Conservation (phyloP, 2,888 invertebrate genomes). For the Drosophila buzzatii region DNA sequence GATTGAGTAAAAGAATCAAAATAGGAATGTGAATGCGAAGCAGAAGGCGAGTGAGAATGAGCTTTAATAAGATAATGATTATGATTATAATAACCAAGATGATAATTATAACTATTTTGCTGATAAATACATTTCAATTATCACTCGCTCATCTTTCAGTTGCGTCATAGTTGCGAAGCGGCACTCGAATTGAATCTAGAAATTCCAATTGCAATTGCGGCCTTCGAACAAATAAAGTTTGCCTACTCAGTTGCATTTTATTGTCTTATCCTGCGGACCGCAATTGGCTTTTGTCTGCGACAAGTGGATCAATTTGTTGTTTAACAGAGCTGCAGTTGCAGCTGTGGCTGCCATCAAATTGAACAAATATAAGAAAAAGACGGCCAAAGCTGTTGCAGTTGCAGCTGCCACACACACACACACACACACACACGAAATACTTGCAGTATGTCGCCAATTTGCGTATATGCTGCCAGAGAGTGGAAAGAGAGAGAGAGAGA, state of each 20-base stretch:
- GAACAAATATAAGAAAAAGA: slow-evolving; percentile 4
- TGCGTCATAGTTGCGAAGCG: not conserved
- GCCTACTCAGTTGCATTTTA: slow-evolving; percentile 34
- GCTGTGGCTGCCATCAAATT: slow-evolving; percentile 28
- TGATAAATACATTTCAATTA: no score
- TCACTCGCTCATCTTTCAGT: no score
- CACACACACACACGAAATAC: slow-evolving; percentile 6
- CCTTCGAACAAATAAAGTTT: slow-evolving; percentile 19
- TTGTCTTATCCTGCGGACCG: slow-evolving; percentile 9
- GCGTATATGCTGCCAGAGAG: slow-evolving; percentile 45
- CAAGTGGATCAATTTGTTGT: slow-evolving; percentile 71
- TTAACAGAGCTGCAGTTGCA: slow-evolving; percentile 21
- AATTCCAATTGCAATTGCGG: slow-evolving; percentile 10
- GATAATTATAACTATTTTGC: no score
- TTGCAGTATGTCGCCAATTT: slow-evolving; percentile 55
- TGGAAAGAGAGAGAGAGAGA: no score
- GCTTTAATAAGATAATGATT: not conserved
- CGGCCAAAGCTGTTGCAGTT: slow-evolving; percentile 6
- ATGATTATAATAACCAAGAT: not conserved
- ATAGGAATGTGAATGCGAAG: not conserved
- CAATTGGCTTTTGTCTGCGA: slow-evolving; percentile 38
- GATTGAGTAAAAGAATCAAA: not conserved
- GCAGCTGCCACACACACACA: slow-evolving; percentile 27
- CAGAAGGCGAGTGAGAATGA: not conserved
- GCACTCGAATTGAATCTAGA: slow-evolving; percentile 1